These are phyloP conservation scores for Meandrusa payeni DNA, from an alignment of 2,888 invertebrate species.

Conservation along the genomic window DNA sequence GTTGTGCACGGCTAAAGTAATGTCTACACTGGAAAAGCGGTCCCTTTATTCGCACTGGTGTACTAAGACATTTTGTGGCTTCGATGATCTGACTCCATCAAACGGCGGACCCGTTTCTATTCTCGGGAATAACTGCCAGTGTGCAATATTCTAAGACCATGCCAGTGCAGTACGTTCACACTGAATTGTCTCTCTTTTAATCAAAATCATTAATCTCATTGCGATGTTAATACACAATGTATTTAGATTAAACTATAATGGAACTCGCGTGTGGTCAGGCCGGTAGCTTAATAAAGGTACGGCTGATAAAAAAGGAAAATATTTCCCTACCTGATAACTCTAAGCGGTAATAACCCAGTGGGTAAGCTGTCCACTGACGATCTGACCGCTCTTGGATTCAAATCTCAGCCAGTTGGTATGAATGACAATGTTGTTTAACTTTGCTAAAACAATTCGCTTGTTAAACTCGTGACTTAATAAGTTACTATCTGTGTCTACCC, in stretches of 20 bases:
- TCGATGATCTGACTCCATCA: not conserved
- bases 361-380: no score
- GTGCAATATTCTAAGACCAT: no score
- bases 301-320: constrained; percentile 49
- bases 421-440: no score
- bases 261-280: constrained; percentile 69
- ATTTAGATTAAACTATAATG: constrained; percentile 69
- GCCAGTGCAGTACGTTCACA: constrained; percentile 29
- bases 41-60: constrained; percentile 49
- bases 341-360: no score
- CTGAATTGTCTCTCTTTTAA: constrained; percentile 48
- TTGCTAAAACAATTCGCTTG: no score
- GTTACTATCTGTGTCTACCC: no score
- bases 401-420: no score
- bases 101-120: not conserved
- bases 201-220: constrained; percentile 57
- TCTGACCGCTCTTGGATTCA: no score
- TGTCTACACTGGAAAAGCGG: constrained; percentile 75
- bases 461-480: no score
- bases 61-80: constrained; percentile 64
- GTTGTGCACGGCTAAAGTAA: constrained; percentile 75
- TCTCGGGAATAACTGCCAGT: no score
- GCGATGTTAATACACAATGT: constrained; percentile 56
- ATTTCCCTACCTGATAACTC: no score
- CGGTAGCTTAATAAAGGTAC: constrained; percentile 50